Conservation (phyloP, 2,888 invertebrate species). For the Caenorhabditis becei region DNA sequence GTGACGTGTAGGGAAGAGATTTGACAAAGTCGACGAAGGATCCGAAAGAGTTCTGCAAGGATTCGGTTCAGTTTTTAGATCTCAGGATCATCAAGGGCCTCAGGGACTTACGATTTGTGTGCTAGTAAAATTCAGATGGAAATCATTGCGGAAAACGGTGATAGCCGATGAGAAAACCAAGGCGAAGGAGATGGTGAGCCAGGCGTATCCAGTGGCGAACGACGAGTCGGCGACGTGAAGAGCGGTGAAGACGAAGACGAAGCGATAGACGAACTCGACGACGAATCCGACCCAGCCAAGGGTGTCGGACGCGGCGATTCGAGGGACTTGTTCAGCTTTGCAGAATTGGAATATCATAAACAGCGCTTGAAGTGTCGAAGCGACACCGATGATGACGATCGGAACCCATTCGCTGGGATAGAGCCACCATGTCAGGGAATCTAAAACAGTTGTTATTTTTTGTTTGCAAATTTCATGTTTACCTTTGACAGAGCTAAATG, state of each 20-base stretch:
- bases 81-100: neutral
- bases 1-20: neutral
- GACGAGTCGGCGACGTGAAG: conserved; percentile 19
- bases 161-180: conserved; percentile 22
- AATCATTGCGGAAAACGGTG: conserved; percentile 52
- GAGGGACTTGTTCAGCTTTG: conserved; percentile 44
- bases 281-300: conserved; percentile 17
- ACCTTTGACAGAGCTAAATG: conserved; percentile 48
- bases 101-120: conserved; percentile 43
- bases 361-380: neutral
- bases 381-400: conserved; percentile 19
- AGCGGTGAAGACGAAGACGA: conserved; percentile 22
- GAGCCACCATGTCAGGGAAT: conserved; percentile 38
- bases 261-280: conserved; percentile 28
- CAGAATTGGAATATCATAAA: conserved; percentile 29
- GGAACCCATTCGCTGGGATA: conserved; percentile 27
- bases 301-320: conserved; percentile 31
- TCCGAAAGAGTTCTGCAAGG: conserved; percentile 40
- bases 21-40: conserved; percentile 23
- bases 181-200: conserved; percentile 21
- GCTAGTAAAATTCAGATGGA: conserved; percentile 31
- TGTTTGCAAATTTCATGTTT: neutral
- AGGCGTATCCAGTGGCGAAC: conserved; percentile 19
- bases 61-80: neutral
- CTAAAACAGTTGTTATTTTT: conserved; percentile 10